These are phyloP conservation scores for Autographa pulchrina DNA, from an alignment of 2,888 invertebrate genomes.

Conservation along the genomic window DNA sequence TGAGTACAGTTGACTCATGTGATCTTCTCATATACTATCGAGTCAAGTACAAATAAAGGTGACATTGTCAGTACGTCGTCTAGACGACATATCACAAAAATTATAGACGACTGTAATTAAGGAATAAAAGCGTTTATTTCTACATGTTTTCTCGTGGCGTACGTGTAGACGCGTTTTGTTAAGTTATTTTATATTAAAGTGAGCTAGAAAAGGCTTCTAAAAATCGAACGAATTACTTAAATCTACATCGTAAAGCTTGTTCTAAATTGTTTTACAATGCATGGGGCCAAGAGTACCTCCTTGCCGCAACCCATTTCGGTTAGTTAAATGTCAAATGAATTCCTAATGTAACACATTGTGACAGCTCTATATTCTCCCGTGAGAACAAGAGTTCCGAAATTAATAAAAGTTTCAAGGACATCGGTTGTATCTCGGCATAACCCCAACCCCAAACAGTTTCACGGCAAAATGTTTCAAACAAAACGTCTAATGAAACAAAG, in stretches of 20 bases:
- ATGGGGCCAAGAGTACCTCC: constrained; percentile 17
- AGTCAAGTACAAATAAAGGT: constrained; percentile 39
- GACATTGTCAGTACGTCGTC: constrained; percentile 26
- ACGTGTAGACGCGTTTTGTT: too few relatives aligned
- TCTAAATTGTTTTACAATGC: not conserved
- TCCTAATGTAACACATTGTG: not conserved
- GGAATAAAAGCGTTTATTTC: not conserved
- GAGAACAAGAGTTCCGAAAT: constrained; percentile 33
- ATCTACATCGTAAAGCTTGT: too few relatives aligned
- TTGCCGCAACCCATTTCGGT: constrained; percentile 20
- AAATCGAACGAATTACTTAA: too few relatives aligned
- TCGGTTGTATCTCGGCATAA: constrained; percentile 29
- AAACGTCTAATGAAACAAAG: constrained; percentile 77
- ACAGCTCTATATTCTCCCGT: constrained; percentile 30
- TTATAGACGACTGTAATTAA: not conserved
- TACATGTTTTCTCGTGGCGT: not conserved
- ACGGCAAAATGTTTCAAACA: constrained; percentile 63
- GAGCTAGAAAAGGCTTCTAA: too few relatives aligned
- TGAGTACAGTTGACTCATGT: constrained; percentile 1
- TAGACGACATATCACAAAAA: constrained; percentile 13
- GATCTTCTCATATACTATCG: constrained; percentile 37
- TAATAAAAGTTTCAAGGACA: constrained; percentile 37
- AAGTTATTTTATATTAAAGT: too few relatives aligned
- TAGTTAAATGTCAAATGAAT: not conserved
- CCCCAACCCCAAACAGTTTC: constrained; percentile 25